These are phyloP conservation scores for Nycticorax nycticorax DNA, from an alignment of 2,113 vertebrate genomes.

Conservation along the genomic window DNA sequence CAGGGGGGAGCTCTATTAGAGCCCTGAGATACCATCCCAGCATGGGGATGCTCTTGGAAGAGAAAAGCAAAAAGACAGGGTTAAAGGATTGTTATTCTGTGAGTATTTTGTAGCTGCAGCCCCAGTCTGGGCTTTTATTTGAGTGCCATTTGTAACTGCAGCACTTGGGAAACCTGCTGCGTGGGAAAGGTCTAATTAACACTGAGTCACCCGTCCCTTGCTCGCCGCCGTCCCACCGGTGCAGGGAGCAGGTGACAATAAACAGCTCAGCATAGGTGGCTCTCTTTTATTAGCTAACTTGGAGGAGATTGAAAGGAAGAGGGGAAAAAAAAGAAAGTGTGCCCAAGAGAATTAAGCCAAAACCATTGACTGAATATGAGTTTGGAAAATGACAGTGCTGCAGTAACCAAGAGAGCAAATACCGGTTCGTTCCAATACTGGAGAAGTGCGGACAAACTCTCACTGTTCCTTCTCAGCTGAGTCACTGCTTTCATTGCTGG, in stretches of 20 bases:
- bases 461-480: background rate
- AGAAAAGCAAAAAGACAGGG: background rate
- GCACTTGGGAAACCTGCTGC: background rate
- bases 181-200: constrained; percentile 37
- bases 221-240: accelerated
- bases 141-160: background rate
- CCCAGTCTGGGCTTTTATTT: background rate
- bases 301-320: background rate
- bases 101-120: background rate
- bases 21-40: background rate
- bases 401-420: background rate
- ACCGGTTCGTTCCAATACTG: background rate
- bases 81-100: background rate
- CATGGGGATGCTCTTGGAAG: background rate
- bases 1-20: background rate
- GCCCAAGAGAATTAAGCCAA: constrained; percentile 6
- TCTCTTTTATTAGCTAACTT: constrained; percentile 5
- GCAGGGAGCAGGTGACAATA: background rate
- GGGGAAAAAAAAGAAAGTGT: background rate
- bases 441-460: background rate
- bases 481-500: background rate
- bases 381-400: background rate
- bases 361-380: background rate
- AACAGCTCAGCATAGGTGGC: background rate
- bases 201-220: background rate